phyloP scores from a whole-genome alignment of 2,888 invertebrate species.

The Orchesella flavescens region DNA sequence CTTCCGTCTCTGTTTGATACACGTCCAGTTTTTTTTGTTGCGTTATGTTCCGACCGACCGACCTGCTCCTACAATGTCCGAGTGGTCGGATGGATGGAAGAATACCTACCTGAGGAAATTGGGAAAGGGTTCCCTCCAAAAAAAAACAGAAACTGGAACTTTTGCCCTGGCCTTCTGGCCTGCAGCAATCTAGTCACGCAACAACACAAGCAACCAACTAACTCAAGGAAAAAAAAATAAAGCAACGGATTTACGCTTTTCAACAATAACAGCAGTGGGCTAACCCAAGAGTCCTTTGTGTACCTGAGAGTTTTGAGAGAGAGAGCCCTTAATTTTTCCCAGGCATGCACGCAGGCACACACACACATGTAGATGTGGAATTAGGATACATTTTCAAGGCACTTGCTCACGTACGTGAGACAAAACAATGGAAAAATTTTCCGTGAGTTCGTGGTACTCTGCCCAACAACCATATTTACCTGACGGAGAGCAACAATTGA shows the following conservation, averaged over 20 bases:
- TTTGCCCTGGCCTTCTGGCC: constrained; percentile 8
- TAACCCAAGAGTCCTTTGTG: neutral
- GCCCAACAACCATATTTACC: neutral
- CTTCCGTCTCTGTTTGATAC: neutral
- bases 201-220: neutral
- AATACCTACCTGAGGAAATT: constrained; percentile 17
- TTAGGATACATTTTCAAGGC: neutral
- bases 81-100: too few species aligned
- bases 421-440: constrained; percentile 6
- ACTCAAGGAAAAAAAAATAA: neutral
- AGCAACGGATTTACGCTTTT: constrained; percentile 46
- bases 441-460: neutral
- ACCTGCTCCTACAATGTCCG: constrained; percentile 15
- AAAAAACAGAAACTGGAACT: constrained; percentile 29
- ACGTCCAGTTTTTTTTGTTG: neutral
- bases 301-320: too few species aligned
- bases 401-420: neutral
- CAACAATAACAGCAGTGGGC: constrained; percentile 31
- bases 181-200: constrained; percentile 41
- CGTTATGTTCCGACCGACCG: neutral
- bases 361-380: neutral
- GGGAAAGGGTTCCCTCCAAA: constrained; percentile 42
- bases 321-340: constrained; percentile 18
- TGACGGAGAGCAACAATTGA: constrained; percentile 12
- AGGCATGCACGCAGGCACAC: too few species aligned